Base-by-base conservation (phyloP, 2,797 vertebrate species). In the Limnodromus scolopaceus region DNA sequence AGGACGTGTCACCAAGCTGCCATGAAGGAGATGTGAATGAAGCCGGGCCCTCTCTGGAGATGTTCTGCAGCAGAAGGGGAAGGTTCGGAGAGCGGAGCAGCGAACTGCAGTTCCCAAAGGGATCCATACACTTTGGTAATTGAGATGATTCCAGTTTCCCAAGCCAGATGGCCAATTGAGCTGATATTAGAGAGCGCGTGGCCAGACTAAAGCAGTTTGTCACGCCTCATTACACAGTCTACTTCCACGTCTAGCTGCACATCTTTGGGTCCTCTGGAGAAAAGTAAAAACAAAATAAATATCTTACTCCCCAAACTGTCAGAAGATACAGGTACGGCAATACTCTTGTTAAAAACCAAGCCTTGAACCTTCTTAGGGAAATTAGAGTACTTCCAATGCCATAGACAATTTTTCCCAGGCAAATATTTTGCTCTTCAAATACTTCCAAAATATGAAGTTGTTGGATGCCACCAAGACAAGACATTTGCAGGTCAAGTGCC, bases 301-400 rank as follows among this genome's bases (percentile, higher is more conserved):
- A 16, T 25, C 11, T 45, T 60, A 43, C 16, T 54, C 24, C 16
- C 23, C 1, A 63, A 61, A 55, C 16, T 51, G 23, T 49, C 25
- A 24, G 58, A 60, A 71, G 41, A 51, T 20, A 28, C 9, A 70
- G 11, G 36, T 34, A 61, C 25, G 51, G 55, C 43, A 51, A 32
- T 1, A 55, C 13, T 12, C 13, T 25, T n/a, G 41, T 30, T 46
- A 30, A 55, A 28, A 81, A 30, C 23, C 38, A 63, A 39, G 16
- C 19, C 30, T 51, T 69, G 74, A 36, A 9, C 24, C 16, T 45
- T 64, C 58, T n/a, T 4, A 54, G 43, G 30, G 43, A 71, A 55
- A 66, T 18, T 48, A 18, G 7, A 1, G 15, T 13, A 3, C 34
- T 60, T 69, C 25, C 76, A 77, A 4, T 1, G 1, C 2, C 2